Percentiles rank a stretch among this genome's conserved stretches.
phyloP scores from a whole-genome alignment of 1,140 invertebrate genomes.

The Planococcus citri region DNA sequence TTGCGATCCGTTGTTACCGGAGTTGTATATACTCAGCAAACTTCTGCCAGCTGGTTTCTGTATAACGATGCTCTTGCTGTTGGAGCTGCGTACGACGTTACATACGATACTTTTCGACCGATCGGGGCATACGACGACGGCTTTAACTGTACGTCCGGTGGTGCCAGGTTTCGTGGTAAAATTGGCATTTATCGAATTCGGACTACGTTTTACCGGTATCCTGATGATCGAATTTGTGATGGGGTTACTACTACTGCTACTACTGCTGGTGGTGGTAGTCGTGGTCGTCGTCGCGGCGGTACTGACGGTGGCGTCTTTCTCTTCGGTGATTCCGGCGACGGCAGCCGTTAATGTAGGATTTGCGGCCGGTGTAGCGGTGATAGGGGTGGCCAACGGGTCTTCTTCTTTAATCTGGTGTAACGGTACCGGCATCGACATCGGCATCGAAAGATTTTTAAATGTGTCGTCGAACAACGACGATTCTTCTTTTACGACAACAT shows the following conservation, averaged over 20 bases:
- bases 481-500: neutral
- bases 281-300: neutral
- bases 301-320: neutral
- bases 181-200: neutral
- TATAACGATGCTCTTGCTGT: neutral
- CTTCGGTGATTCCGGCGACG: neutral
- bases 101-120: slow-evolving; percentile 1
- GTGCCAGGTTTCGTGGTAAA: slow-evolving; percentile 1
- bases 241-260: neutral
- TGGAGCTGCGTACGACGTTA: neutral
- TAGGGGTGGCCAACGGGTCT: neutral
- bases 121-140: neutral
- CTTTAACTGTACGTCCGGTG: neutral
- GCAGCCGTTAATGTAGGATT: no score
- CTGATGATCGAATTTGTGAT: neutral
- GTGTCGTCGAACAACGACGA: neutral
- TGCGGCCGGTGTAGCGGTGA: neutral
- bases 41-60: neutral
- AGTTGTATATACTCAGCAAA: neutral
- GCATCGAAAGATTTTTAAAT: neutral
- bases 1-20: neutral
- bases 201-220: neutral
- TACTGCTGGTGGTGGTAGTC: neutral
- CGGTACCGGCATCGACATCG: neutral
- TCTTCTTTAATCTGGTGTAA: neutral